Evolutionary conservation across 2,113 vertebrate genomes (phyloP).

Genomic region (Romanogobio albipinnatus): DNA sequence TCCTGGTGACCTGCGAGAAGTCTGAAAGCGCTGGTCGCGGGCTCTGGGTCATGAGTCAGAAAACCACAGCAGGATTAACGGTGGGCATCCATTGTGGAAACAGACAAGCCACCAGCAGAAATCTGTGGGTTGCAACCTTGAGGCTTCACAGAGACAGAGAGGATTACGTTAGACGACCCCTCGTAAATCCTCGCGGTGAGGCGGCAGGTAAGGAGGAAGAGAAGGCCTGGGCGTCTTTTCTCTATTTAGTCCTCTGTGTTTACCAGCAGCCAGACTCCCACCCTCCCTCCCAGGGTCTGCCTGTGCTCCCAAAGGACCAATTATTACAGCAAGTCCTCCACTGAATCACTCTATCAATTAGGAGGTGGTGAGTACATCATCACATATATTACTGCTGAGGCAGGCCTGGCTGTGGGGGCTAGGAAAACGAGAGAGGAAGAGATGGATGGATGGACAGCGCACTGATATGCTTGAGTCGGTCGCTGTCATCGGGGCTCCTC

Average conservation of each 20-base stretch:
- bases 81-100: conserved; percentile 75
- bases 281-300: conserved; percentile 84
- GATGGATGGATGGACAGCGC: conserved; percentile 73
- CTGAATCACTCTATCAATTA: conserved; percentile 99
- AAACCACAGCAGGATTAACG: conserved; percentile 75
- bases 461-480: conserved; percentile 88
- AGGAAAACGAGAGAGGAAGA: conserved; percentile 57
- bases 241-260: conserved; percentile 79
- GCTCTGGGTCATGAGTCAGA: conserved; percentile 69
- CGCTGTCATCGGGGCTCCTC: conserved; percentile 94
- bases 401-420: conserved; percentile 85
- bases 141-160: conserved; percentile 74
- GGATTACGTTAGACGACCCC: conserved; percentile 79
- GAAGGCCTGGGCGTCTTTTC: conserved; percentile 65
- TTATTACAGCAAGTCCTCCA: conserved; percentile 92
- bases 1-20: conserved; percentile 73
- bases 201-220: conserved; percentile 66
- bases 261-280: conserved; percentile 81
- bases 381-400: conserved; percentile 94
- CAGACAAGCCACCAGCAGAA: conserved; percentile 76
- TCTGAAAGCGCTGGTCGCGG: conserved; percentile 76
- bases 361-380: conserved; percentile 95
- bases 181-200: conserved; percentile 71
- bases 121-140: conserved; percentile 75
- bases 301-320: conserved; percentile 88